phyloP scores from a whole-genome alignment of 2,113 vertebrate genomes.

The Bubo bubo region DNA sequence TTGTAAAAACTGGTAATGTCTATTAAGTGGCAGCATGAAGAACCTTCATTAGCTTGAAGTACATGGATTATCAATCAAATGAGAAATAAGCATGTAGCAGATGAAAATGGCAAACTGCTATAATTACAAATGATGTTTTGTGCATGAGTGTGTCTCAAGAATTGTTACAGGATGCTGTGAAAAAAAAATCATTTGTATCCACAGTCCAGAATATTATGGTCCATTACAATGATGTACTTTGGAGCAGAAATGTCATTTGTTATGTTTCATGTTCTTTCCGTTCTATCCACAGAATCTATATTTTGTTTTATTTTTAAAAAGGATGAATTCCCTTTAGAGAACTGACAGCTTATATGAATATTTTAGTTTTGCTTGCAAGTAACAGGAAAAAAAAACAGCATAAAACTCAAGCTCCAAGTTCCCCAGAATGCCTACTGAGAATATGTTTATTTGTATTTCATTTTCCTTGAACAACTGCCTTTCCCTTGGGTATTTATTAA shows the following conservation, averaged over 20 bases:
- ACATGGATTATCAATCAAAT: constrained; percentile 29
- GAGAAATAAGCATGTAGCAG: neutral
- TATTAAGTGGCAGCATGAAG: constrained; percentile 5
- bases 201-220: constrained; percentile 2
- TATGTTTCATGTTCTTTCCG: constrained; percentile 10
- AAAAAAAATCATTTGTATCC: constrained; percentile 5
- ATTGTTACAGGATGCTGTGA: constrained; percentile 26
- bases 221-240: neutral
- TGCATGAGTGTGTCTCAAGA: neutral
- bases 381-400: neutral
- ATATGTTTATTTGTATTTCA: constrained; percentile 63
- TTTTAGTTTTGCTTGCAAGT: constrained; percentile 42
- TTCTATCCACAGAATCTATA: neutral
- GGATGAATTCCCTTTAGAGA: constrained; percentile 1
- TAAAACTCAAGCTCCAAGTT: constrained; percentile 7
- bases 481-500: constrained; percentile 64
- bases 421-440: constrained; percentile 32
- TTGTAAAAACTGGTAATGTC: neutral
- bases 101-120: constrained; percentile 13
- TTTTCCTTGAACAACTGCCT: constrained; percentile 52
- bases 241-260: neutral
- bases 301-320: constrained; percentile 51
- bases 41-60: constrained; percentile 21
- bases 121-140: constrained; percentile 47
- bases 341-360: constrained; percentile 34